These are phyloP conservation scores for Zophobas atratus DNA, from an alignment of 1,140 invertebrate species.

Conservation along the genomic window DNA sequence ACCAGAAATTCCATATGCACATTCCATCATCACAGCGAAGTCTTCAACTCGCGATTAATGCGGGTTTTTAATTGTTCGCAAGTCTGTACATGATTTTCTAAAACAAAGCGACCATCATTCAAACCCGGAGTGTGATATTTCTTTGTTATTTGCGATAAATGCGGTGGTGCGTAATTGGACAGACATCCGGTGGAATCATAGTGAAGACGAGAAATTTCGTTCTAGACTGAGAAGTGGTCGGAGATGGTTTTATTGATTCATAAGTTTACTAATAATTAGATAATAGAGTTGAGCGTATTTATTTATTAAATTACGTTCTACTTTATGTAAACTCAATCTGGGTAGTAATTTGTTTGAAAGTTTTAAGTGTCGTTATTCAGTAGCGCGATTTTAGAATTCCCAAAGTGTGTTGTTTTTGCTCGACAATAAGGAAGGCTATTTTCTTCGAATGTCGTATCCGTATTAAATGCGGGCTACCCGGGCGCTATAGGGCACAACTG, in stretches of 20 bases:
- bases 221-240: not conserved
- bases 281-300: slow-evolving; percentile 23
- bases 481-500: slow-evolving; percentile 56
- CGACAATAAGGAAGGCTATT: slow-evolving; percentile 55
- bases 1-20: slow-evolving; percentile 62
- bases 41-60: slow-evolving; percentile 57
- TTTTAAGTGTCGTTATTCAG: slow-evolving; percentile 58
- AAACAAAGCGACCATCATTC: slow-evolving; percentile 44
- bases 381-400: slow-evolving; percentile 56
- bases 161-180: slow-evolving; percentile 18
- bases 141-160: slow-evolving; percentile 37
- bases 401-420: slow-evolving; percentile 55
- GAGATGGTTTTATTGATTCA: slow-evolving; percentile 14
- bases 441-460: slow-evolving; percentile 58
- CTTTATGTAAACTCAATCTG: slow-evolving; percentile 51
- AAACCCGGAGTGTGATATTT: slow-evolving; percentile 23
- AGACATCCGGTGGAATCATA: slow-evolving; percentile 15
- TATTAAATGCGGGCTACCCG: slow-evolving; percentile 56
- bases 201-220: not conserved
- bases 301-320: slow-evolving; percentile 46
- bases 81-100: slow-evolving; percentile 51
- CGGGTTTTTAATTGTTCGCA: slow-evolving; percentile 62
- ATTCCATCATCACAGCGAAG: slow-evolving; percentile 61
- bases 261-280: slow-evolving; percentile 28
- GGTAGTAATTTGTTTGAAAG: slow-evolving; percentile 53